Percentiles rank a stretch among this genome's conserved stretches.
phyloP scores from a whole-genome alignment of 2,797 vertebrate genomes.

The Spheniscus humboldti region DNA sequence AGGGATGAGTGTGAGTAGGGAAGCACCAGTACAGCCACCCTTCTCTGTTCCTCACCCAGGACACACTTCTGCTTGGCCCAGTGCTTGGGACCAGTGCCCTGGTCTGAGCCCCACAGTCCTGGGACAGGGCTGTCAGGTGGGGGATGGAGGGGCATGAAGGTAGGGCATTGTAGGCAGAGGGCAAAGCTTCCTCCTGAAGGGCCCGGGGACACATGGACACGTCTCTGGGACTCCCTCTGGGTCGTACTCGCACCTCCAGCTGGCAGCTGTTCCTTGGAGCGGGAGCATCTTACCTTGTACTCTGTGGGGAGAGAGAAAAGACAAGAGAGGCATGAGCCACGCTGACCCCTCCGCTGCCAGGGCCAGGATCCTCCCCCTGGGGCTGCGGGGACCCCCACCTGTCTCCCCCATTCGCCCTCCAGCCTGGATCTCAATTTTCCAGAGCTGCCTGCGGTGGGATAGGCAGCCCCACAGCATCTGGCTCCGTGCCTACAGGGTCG shows the following conservation, averaged over 20 bases:
- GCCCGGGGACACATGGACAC: background rate
- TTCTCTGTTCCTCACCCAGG: background rate
- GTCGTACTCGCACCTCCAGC: background rate
- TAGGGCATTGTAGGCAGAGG: background rate
- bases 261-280: background rate
- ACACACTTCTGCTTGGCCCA: background rate
- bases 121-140: fast-evolving
- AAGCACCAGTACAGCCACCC: background rate
- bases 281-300: constrained; percentile 86
- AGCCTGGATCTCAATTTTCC: background rate
- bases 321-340: background rate
- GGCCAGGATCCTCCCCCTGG: background rate
- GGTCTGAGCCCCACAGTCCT: fast-evolving
- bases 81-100: background rate
- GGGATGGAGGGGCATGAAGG: background rate
- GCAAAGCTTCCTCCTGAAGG: background rate
- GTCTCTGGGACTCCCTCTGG: background rate
- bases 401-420: background rate
- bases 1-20: fast-evolving
- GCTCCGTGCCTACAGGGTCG: background rate
- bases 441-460: background rate
- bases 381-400: fast-evolving
- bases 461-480: background rate
- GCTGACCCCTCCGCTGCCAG: background rate
- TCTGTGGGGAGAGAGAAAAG: constrained; percentile 78